Evolutionary conservation across 2,888 invertebrate genomes (phyloP).

Genomic region (Idaea biselata): DNA sequence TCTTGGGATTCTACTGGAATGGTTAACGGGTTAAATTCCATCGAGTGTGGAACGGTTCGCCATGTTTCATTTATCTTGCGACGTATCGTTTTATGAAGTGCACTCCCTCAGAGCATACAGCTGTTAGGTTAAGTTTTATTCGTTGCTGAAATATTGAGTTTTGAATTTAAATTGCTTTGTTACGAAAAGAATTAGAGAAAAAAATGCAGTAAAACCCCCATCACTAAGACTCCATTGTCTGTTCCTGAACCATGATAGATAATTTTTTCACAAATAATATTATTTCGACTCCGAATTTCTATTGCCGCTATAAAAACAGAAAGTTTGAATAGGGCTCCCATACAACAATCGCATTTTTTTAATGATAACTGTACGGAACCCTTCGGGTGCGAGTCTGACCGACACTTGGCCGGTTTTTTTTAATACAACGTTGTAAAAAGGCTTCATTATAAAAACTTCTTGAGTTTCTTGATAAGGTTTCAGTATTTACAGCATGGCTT

Average conservation of each 20-base stretch:
- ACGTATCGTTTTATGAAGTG: constrained; percentile 32
- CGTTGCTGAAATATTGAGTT: neutral
- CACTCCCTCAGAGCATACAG: constrained; percentile 13
- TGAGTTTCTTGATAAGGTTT: constrained; percentile 13
- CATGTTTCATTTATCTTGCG: constrained; percentile 50
- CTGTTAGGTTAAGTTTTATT: neutral
- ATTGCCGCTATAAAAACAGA: too few relatives aligned
- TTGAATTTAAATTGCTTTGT: neutral
- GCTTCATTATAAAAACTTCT: constrained; percentile 13
- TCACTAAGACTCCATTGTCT: too few relatives aligned
- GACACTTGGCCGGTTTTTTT: constrained; percentile 7
- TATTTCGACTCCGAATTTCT: too few relatives aligned
- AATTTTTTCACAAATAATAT: too few relatives aligned
- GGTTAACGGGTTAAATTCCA: constrained; percentile 63
- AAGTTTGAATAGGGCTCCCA: too few relatives aligned
- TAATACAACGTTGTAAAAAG: neutral
- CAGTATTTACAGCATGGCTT: constrained; percentile 12
- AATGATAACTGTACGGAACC: too few relatives aligned
- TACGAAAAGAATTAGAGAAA: neutral
- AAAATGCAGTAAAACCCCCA: too few relatives aligned
- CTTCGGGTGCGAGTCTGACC: too few relatives aligned
- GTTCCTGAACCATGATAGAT: too few relatives aligned
- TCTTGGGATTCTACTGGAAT: constrained; percentile 49
- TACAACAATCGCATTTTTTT: too few relatives aligned
- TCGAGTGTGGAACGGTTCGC: constrained; percentile 50